Conservation (phyloP, 2,797 vertebrate species). For the Helicolenus hilgendorfi region DNA sequence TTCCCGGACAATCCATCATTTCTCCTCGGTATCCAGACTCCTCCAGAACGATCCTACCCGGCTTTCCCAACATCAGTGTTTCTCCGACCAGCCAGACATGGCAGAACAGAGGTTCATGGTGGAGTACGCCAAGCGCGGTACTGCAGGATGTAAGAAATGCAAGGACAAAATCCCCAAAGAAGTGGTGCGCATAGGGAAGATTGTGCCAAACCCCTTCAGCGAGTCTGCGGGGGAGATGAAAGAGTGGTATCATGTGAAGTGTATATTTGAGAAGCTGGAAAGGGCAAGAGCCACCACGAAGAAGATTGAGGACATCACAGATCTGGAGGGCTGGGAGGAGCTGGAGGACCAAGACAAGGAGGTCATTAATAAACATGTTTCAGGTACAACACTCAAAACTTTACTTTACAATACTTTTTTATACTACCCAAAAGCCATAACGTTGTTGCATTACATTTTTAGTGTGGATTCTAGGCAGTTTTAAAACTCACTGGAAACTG, state of each 20-base stretch:
- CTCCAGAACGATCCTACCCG: not conserved
- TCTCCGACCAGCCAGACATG: constrained; percentile 87
- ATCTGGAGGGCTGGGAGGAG: constrained; percentile 98
- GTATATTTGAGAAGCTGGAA: constrained; percentile 98
- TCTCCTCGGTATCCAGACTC: not conserved
- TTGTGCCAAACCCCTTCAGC: constrained; percentile 98
- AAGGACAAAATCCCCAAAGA: constrained; percentile 98
- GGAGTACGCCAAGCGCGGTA: constrained; percentile 97
- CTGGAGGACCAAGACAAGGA: constrained; percentile 96
- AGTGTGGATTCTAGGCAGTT: not conserved
- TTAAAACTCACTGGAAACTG: not conserved
- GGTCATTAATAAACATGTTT: constrained; percentile 93
- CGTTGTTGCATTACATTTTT: no score
- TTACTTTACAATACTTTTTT: not conserved
- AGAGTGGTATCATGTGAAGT: constrained; percentile 98
- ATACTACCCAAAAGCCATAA: constrained; percentile 21
- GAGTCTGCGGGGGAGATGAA: constrained; percentile 99
- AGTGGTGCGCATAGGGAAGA: constrained; percentile 95
- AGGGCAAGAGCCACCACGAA: constrained; percentile 96
- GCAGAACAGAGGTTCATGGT: constrained; percentile 97
- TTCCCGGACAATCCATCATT: not conserved
- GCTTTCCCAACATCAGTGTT: constrained; percentile 26
- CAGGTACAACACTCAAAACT: constrained; percentile 82
- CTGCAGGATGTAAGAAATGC: constrained; percentile 98
- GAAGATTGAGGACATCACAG: constrained; percentile 97